Base-by-base conservation (phyloP, 1,140 invertebrate species). In the Drosophila sucinea region DNA sequence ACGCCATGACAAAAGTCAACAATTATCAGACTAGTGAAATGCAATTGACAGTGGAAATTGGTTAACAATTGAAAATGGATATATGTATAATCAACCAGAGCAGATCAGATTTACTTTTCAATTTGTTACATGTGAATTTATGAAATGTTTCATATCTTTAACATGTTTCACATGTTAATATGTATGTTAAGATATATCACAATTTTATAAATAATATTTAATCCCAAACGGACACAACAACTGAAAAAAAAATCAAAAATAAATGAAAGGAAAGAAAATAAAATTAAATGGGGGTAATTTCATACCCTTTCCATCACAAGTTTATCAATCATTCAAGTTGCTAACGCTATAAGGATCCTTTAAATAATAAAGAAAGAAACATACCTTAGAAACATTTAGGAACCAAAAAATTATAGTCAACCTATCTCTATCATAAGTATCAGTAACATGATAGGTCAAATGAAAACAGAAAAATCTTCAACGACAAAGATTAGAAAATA, bases 11-110 rank as follows among this genome's bases (percentile, higher is more conserved):
- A 51, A 51, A 51, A 51, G 44, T 51, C 44, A 51, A 51, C 44
- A 51, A 68, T 72, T 25, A 55, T 47, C 17, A 65, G 55, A 51
- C 70, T 51, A 17, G 44, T 23, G 23, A 51, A 38, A 60, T 68
- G 29, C 38, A 51, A 68, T 58, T 68, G 60, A 47, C 73, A 77
- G 38, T 65, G 29, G 10, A 65, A 73, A 65, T 68, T 30, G 56
- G 40, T 10, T n/a, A 62, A 66, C 63, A 70, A 70, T 74, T 70
- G 32, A 27, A 51, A 51, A 11, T 38, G 10, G 10, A 3, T 38
- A 38, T 10, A 35, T 35, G 33, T 35, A 47, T 10, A 8, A 27
- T 51, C 25, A 47, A 25, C 8, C 23, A 38, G 23, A 7, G 2
- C 23, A 51, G 44, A 17, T 17, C 17, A 51, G 44, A 51, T 51